phyloP scores from a whole-genome alignment of 2,888 invertebrate genomes.

The Chymomyza amoena region DNA sequence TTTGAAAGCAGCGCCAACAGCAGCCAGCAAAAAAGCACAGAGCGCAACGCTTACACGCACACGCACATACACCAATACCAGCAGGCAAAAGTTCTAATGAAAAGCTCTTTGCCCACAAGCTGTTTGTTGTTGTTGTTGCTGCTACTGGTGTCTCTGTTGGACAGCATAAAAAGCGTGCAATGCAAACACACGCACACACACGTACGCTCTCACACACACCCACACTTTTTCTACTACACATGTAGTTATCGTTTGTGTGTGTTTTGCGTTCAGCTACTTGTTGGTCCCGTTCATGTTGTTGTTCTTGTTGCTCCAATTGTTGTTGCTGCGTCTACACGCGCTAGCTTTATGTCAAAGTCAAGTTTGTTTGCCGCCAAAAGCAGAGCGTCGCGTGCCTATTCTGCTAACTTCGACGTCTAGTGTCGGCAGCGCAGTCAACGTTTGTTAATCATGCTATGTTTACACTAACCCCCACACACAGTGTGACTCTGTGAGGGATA shows the following conservation, averaged over 20 bases:
- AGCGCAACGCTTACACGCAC: slow-evolving; percentile 23
- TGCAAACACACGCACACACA: not conserved
- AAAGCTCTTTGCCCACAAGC: slow-evolving; percentile 3
- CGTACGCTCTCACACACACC: slow-evolving; percentile 43
- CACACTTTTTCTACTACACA: slow-evolving; percentile 39
- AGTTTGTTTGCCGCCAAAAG: slow-evolving; percentile 30
- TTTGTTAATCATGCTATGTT: not conserved
- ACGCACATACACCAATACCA: not conserved
- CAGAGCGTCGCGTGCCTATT: slow-evolving; percentile 1
- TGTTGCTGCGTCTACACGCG: not conserved
- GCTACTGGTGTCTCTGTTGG: not conserved
- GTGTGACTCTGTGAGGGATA: not conserved
- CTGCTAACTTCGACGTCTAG: not conserved
- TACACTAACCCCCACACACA: not conserved
- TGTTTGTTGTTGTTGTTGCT: not conserved
- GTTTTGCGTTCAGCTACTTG: slow-evolving; percentile 23
- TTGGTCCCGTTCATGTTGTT: slow-evolving; percentile 1
- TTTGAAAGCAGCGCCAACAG: slow-evolving; percentile 53
- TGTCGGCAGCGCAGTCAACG: not conserved
- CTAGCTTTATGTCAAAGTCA: slow-evolving; percentile 46
- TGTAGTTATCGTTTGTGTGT: slow-evolving; percentile 2
- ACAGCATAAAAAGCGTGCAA: slow-evolving; percentile 40
- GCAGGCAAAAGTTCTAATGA: not conserved
- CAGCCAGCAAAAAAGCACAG: slow-evolving; percentile 14
- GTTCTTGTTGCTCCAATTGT: slow-evolving; percentile 9